A percentile compares a stretch with the other conserved stretches of the same genome.
phyloP scores from a whole-genome alignment of 2,888 invertebrate genomes.

The Eucriotettix oculatus region DNA sequence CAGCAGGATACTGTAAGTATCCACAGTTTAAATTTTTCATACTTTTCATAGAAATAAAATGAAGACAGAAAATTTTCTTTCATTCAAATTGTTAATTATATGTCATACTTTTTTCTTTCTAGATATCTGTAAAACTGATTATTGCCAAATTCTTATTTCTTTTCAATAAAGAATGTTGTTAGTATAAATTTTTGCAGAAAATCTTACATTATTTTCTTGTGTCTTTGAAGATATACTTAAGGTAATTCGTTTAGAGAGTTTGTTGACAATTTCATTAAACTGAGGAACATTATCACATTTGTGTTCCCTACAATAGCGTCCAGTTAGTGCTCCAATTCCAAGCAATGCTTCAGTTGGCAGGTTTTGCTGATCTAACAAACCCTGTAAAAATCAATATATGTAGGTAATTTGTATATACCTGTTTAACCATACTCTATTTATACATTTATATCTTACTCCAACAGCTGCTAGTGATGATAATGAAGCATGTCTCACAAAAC shows the following conservation, averaged over 20 bases:
- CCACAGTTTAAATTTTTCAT: too few relatives aligned
- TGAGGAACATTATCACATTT: conserved; percentile 42
- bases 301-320: conserved; percentile 51
- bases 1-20: too few relatives aligned
- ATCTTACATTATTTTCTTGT: conserved; percentile 42
- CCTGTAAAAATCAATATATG: conserved; percentile 21
- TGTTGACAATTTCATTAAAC: conserved; percentile 42
- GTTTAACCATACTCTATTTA: background rate
- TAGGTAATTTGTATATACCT: background rate
- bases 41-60: too few relatives aligned
- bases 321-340: conserved; percentile 54
- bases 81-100: too few relatives aligned
- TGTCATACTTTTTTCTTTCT: too few relatives aligned
- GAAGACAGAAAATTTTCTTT: too few relatives aligned
- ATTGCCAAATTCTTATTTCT: too few relatives aligned
- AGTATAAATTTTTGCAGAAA: too few relatives aligned
- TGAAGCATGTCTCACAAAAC: conserved; percentile 47
- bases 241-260: conserved; percentile 29
- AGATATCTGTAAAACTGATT: too few relatives aligned
- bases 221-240: conserved; percentile 42
- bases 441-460: conserved; percentile 27
- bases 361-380: conserved; percentile 39
- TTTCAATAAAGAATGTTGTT: too few relatives aligned
- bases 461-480: conserved; percentile 44
- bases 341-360: conserved; percentile 52